Evolutionary conservation across 2,113 vertebrate genomes (phyloP).

Genomic region (Columbina picui): DNA sequence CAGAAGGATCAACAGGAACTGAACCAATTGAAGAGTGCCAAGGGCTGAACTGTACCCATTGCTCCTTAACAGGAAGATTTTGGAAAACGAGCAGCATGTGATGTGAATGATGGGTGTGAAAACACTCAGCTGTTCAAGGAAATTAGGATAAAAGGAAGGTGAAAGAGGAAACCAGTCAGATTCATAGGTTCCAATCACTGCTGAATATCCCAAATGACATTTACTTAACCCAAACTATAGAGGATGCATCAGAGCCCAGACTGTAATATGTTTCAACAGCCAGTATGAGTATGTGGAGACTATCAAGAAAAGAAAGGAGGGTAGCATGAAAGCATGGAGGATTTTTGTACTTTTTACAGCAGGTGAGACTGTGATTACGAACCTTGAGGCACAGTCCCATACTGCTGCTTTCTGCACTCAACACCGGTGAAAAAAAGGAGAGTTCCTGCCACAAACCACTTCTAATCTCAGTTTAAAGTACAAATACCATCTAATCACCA

Average conservation of each 20-base stretch:
- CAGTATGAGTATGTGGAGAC: not conserved
- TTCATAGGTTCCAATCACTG: not conserved
- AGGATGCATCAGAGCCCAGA: not conserved
- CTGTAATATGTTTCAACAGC: not conserved
- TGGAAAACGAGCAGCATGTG: not conserved
- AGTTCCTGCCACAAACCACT: constrained; percentile 64
- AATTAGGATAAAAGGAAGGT: not conserved
- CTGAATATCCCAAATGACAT: not conserved
- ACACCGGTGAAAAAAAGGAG: not conserved
- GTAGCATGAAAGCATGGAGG: not conserved
- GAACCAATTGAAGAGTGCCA: not conserved
- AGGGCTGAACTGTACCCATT: accelerated
- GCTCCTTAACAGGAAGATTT: not conserved
- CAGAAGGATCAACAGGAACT: not conserved
- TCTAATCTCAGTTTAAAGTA: constrained; percentile 42
- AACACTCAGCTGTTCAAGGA: not conserved
- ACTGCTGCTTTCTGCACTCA: not conserved
- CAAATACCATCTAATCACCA: constrained; percentile 35
- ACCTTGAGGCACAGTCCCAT: not conserved
- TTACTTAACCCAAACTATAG: not conserved
- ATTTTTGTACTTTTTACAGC: not conserved
- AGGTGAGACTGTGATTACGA: not conserved
- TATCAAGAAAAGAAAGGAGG: not conserved
- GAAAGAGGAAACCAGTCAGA: not conserved
- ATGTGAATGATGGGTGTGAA: not conserved